Evolutionary conservation across 2,113 vertebrate genomes (phyloP), one percentile per base, ranked within the genome.

Genomic region (Crotalus helleri): DNA sequence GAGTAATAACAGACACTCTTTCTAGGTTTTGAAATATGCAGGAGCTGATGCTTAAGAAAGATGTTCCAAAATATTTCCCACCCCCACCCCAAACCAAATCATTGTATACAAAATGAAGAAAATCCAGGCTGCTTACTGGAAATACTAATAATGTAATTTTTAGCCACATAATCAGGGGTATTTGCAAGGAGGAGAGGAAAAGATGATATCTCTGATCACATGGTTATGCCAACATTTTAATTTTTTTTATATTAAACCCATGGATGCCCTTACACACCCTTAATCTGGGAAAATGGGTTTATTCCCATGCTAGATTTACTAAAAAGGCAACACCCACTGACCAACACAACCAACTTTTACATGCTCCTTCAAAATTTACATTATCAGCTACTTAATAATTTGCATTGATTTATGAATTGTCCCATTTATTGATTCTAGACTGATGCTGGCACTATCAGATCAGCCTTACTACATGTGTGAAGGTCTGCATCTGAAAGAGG

Each of bases 271-370:
- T 61, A 26, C 24, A 61, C 4, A 85, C 46, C 58, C 93, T 81
- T 19, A 26, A 59, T 85, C 93, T 96, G 93, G 33, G 5, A 92
- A 95, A 95, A 90, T 1, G 61, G 46, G 90, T 91, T 1, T 4
- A n/a, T 94, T 89, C 64, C 95, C 89, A 69, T 46, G 29, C n/a
- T 91, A 57, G 49, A 3, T 54, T 96, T n/a, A 85, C 81, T 93
- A 94, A 92, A 81, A 64, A 58, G 5, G 49, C 49, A 95, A 90
- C 81, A 91, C 81, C 54, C 4, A 0, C 49, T 69, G 46, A 88
- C 90, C 64, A 26, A 44, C 0, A 0, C 51, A 69, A 91, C 61
- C 93, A 53, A 91, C 39, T 90, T 94, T 85, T 12, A 13, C 29
- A 39, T 59, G 49, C 91, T 13, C 91, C 89, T 94, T 26, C 9